phyloP scores from a whole-genome alignment of 1,140 invertebrate species.

The Ceratina australensis region DNA sequence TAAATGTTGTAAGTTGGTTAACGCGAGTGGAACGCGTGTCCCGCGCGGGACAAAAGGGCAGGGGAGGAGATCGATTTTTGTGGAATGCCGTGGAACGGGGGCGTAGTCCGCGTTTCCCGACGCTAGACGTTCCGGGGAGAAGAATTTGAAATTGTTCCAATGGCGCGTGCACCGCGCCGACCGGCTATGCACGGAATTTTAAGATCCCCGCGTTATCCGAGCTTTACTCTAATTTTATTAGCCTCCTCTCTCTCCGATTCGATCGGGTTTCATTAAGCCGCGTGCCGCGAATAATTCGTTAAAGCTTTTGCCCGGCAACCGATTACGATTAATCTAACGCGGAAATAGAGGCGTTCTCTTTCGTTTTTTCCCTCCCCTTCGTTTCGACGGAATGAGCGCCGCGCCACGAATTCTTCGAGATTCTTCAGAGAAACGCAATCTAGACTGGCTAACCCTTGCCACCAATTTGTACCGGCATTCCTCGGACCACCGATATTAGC shows the following conservation, averaged over 20 bases:
- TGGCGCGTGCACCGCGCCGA: constrained; percentile 32
- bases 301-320: neutral
- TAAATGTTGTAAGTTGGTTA: constrained; percentile 33
- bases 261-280: constrained; percentile 52
- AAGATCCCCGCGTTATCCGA: constrained; percentile 39
- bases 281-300: constrained; percentile 56
- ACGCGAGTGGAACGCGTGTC: constrained; percentile 28
- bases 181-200: constrained; percentile 58
- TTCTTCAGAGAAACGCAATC: constrained; percentile 62
- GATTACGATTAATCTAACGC: neutral
- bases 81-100: constrained; percentile 36
- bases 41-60: constrained; percentile 1
- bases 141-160: constrained; percentile 61
- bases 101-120: constrained; percentile 24
- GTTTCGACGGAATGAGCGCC: neutral
- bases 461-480: constrained; percentile 73
- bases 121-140: constrained; percentile 27
- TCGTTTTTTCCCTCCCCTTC: neutral
- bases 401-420: constrained; percentile 43
- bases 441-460: constrained; percentile 70
- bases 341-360: constrained; percentile 18
- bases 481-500: constrained; percentile 40
- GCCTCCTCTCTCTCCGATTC: constrained; percentile 24
- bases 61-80: constrained; percentile 47
- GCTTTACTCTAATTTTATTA: constrained; percentile 52